A percentile compares a stretch with the other conserved stretches of the same genome.
These are phyloP conservation scores for Pterocles burchelli DNA, from an alignment of 2,113 vertebrate species.

Conservation along the genomic window DNA sequence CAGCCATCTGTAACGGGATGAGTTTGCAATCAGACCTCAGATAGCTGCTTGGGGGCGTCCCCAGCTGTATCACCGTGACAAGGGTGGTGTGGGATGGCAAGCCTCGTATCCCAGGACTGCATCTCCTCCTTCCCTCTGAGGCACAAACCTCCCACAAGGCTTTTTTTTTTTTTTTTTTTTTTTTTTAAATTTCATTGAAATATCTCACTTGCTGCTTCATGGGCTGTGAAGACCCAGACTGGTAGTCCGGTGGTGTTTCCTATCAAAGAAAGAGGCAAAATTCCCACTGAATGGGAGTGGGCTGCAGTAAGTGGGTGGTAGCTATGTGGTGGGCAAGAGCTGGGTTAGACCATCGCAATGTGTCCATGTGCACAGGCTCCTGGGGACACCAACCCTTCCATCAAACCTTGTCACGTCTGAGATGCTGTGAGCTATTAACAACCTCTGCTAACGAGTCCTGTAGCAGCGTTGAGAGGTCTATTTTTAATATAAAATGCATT, in stretches of 20 bases:
- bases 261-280: not conserved
- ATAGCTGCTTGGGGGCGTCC: not conserved
- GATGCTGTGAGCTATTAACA: not conserved
- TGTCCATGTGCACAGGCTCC: not conserved
- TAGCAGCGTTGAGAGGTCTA: not conserved
- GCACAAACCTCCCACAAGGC: not conserved
- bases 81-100: not conserved
- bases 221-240: not conserved
- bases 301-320: not conserved
- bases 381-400: not conserved
- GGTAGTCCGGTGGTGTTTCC: not conserved
- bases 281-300: not conserved
- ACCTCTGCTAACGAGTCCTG: not conserved
- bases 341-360: not conserved
- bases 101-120: not conserved
- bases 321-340: not conserved
- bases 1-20: not conserved
- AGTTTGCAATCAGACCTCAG: not conserved
- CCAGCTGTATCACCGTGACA: not conserved
- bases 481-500: constrained; percentile 6
- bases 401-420: not conserved
- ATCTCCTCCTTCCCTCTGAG: not conserved
- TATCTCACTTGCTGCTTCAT: not conserved
- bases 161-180: not conserved
- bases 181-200: not conserved